A percentile compares a stretch with the other conserved stretches of the same genome.
These are phyloP conservation scores for Tanytarsus gracilentus DNA, from an alignment of 2,888 invertebrate species.

Conservation along the genomic window DNA sequence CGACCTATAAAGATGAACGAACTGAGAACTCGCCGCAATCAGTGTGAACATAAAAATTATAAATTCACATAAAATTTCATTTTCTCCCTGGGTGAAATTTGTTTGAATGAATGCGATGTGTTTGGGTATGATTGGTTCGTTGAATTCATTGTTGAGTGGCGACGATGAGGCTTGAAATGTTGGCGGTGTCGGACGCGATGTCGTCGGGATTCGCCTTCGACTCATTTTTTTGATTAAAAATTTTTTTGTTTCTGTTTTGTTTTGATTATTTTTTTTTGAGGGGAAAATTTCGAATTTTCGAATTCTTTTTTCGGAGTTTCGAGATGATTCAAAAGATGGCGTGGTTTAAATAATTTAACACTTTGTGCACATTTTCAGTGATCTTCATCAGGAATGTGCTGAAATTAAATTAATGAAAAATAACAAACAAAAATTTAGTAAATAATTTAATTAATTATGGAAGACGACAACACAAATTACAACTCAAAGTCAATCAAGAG, in stretches of 20 bases:
- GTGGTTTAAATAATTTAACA: too few relatives aligned
- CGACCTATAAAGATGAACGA: constrained; percentile 88
- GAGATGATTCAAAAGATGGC: too few relatives aligned
- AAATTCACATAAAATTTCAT: constrained; percentile 75
- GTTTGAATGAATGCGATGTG: constrained; percentile 65
- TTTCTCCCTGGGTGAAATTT: constrained; percentile 59
- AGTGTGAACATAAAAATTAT: constrained; percentile 74
- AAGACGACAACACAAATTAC: too few relatives aligned
- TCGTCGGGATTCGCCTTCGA: constrained; percentile 5
- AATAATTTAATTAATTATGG: too few relatives aligned
- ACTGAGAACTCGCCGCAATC: constrained; percentile 75
- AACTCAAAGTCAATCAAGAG: too few relatives aligned
- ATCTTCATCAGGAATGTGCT: too few relatives aligned
- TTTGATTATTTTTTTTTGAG: background rate
- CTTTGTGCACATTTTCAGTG: too few relatives aligned
- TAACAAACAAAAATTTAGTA: too few relatives aligned
- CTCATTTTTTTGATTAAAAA: constrained; percentile 5
- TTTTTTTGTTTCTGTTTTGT: background rate
- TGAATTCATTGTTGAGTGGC: constrained; percentile 8
- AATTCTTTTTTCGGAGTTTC: too few relatives aligned
- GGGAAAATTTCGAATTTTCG: too few relatives aligned
- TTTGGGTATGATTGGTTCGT: constrained; percentile 54
- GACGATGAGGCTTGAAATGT: constrained; percentile 1
- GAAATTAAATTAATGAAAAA: too few relatives aligned
- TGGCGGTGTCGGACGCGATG: constrained; percentile 6